Percentiles rank a stretch among this genome's conserved stretches.
Conservation (phyloP, 2,113 vertebrate species). For the Suncus etruscus region DNA sequence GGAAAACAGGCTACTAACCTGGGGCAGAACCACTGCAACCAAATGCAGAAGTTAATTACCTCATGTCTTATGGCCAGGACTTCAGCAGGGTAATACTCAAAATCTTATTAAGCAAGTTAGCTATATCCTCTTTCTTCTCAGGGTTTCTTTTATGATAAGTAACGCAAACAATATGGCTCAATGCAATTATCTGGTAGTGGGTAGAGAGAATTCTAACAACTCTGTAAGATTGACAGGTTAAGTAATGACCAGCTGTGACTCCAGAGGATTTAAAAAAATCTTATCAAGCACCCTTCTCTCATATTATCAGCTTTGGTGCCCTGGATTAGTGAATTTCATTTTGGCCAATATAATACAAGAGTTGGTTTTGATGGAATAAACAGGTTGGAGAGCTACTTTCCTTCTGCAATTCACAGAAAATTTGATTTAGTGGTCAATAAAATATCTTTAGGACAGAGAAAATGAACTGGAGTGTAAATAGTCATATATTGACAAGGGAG, state of each 20-base stretch:
- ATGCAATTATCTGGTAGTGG: constrained; percentile 32
- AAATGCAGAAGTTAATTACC: background rate
- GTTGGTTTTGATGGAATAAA: constrained; percentile 71
- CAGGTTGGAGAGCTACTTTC: constrained; percentile 76
- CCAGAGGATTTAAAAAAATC: constrained; percentile 72
- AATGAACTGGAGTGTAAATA: constrained; percentile 74
- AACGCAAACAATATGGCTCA: constrained; percentile 54
- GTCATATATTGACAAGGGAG: constrained; percentile 53
- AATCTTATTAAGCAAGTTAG: background rate
- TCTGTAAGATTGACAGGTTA: constrained; percentile 67
- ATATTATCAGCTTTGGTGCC: constrained; percentile 69
- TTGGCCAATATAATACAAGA: constrained; percentile 67
- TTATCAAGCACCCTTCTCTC: constrained; percentile 66
- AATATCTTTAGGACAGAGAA: constrained; percentile 70
- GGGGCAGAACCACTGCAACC: no score
- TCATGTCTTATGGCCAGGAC: background rate
- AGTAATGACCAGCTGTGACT: constrained; percentile 67
- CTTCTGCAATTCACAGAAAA: constrained; percentile 77
- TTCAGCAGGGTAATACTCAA: constrained; percentile 8
- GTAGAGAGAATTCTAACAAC: background rate
- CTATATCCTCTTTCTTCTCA: constrained; percentile 25
- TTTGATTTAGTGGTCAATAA: constrained; percentile 80
- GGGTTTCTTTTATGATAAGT: constrained; percentile 28
- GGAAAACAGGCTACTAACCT: background rate
- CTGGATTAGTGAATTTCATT: constrained; percentile 77